Evolutionary conservation across 1,140 invertebrate genomes (phyloP), one percentile per base, ranked within the genome.

Genomic region (Forficula auricularia): DNA sequence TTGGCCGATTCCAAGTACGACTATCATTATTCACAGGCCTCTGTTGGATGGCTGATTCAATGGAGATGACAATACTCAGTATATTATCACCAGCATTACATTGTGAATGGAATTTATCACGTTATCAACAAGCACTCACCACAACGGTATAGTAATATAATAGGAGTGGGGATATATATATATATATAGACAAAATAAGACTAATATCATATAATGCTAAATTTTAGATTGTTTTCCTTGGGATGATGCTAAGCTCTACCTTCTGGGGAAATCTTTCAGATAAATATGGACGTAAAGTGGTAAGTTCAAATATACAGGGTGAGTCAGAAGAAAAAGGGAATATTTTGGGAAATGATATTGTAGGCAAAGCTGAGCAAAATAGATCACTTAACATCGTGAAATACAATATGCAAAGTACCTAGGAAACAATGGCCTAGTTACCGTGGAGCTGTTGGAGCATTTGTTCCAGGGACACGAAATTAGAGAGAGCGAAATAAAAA

Each of bases 61-160:
- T 96, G 90, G 91, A 96, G 68, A 95, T 96, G 82, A 95, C 91
- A 57, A 91, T 96, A 55, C 64, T 97, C 6, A 87, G 85, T 51
- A 92, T 96, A 49, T 60, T 96, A 12, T 87, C 85, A 36, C 89
- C 90, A 36, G 85, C 89, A 0, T 62, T 96, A 14, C 85, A 89
- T 57, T 96, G 90, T 63, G 81, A 87, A 61, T 96, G 90, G 90
- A 76, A 82, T 54, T 82, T 96, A 48, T 73, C 78, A 48, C 74
- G 80, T 63, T 87, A 74, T 59, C 69, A 78, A 52, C 72, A 82
- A 61, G 79, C 79, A 27, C 57, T 80, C 16, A 72, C 80, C 3
- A 84, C 79, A 32, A 82, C 78, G 20, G 77, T 79, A 68, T 27
- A 6, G 4, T 27, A 53, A 52, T 55, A 18, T n/a, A n/a, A n/a